Percentiles rank a stretch among this genome's conserved stretches.
Conservation (phyloP, 2,113 vertebrate genomes). For the Anser cygnoides region DNA sequence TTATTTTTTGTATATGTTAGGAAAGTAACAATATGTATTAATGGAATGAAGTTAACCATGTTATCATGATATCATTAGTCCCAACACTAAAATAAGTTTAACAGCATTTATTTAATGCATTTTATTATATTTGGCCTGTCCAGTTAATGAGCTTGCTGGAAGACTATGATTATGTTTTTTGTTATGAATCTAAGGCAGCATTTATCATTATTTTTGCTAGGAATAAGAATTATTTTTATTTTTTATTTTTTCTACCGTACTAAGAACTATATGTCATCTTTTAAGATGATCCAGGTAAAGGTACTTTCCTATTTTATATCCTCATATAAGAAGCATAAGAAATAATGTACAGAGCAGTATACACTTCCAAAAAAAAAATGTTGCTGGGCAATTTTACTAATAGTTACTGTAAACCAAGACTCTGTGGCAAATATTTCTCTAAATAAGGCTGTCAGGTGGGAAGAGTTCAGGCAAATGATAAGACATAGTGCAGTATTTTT, state of each 20-base stretch:
- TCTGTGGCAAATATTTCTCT: not conserved
- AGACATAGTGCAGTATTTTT: not conserved
- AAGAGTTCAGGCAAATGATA: not conserved
- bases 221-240: not conserved
- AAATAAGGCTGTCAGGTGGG: not conserved
- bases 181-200: not conserved
- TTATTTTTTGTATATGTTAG: accelerated
- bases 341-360: not conserved
- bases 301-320: not conserved
- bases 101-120: not conserved
- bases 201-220: not conserved
- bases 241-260: not conserved
- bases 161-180: not conserved
- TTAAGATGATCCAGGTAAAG: not conserved
- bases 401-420: not conserved
- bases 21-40: not conserved
- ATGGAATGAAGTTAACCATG: not conserved
- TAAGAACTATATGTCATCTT: not conserved
- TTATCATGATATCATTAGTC: not conserved
- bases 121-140: not conserved
- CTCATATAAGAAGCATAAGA: not conserved
- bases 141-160: not conserved
- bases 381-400: not conserved
- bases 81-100: not conserved
- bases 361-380: not conserved